Evolutionary conservation across 2,888 invertebrate genomes (phyloP).

Genomic region (Ditula angustiorana): DNA sequence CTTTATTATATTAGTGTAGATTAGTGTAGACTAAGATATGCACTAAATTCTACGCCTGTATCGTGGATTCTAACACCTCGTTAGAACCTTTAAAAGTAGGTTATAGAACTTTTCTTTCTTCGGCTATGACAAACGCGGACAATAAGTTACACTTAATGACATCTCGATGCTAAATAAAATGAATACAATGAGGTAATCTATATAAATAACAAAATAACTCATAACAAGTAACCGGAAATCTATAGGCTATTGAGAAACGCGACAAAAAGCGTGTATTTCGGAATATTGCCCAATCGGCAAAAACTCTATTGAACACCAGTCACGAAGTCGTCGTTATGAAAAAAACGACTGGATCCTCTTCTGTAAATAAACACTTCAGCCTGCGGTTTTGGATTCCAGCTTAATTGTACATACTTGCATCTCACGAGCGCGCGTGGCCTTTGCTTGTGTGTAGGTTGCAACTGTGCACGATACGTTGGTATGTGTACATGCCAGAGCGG

Average conservation of each 20-base stretch:
- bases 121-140: background rate
- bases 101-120: background rate
- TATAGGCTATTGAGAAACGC: constrained; percentile 21
- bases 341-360: constrained; percentile 26
- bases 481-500: no score
- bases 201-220: constrained; percentile 33
- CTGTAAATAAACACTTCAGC: background rate
- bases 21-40: no score
- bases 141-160: background rate
- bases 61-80: no score
- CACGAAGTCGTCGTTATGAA: constrained; percentile 31
- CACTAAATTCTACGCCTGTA: no score
- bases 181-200: constrained; percentile 25
- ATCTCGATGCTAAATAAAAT: background rate
- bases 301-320: constrained; percentile 29
- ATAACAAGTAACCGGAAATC: constrained; percentile 31
- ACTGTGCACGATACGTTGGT: no score
- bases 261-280: constrained; percentile 28
- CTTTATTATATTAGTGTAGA: no score
- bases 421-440: no score
- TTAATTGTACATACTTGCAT: no score
- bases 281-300: constrained; percentile 34
- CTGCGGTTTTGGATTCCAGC: background rate
- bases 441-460: no score
- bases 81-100: no score